phyloP scores from a whole-genome alignment of 2,888 invertebrate genomes.

The Malthinus flaveolus region DNA sequence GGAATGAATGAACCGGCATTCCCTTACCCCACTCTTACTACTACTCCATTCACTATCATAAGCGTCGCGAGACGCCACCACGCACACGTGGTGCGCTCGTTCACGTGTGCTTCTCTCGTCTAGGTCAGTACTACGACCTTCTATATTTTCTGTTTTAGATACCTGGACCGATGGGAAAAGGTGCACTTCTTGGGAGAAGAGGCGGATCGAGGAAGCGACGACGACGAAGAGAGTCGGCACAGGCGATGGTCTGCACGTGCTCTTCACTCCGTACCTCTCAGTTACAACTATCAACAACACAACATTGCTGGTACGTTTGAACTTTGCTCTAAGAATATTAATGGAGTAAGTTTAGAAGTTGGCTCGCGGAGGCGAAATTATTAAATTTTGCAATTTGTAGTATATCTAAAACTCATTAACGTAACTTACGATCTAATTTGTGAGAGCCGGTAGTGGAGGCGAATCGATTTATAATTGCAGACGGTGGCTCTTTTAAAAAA shows the following conservation, averaged over 20 bases:
- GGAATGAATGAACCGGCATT: slow-evolving; percentile 21
- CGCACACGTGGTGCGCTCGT: slow-evolving; percentile 44
- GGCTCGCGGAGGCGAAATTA: too few species aligned
- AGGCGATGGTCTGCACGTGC: slow-evolving; percentile 67
- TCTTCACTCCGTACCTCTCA: slow-evolving; percentile 70
- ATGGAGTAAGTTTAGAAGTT: neutral
- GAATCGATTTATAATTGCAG: too few species aligned
- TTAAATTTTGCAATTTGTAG: too few species aligned
- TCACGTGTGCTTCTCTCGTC: slow-evolving; percentile 36
- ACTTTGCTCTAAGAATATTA: neutral
- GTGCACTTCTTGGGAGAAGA: slow-evolving; percentile 89
- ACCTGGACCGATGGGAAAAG: slow-evolving; percentile 86
- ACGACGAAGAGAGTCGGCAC: slow-evolving; percentile 75
- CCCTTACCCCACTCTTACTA: slow-evolving; percentile 28
- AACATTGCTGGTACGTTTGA: slow-evolving; percentile 64
- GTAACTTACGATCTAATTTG: too few species aligned
- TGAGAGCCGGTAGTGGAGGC: too few species aligned
- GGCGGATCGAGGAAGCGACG: slow-evolving; percentile 76
- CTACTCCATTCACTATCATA: slow-evolving; percentile 37
- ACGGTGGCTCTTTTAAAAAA: too few species aligned
- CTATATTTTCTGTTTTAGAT: slow-evolving; percentile 51
- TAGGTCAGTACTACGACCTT: slow-evolving; percentile 41
- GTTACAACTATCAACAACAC: slow-evolving; percentile 80
- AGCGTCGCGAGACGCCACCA: slow-evolving; percentile 37
- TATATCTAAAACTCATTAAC: too few species aligned